Evolutionary conservation across 1,140 invertebrate genomes (phyloP).

Genomic region (Ostrea edulis): DNA sequence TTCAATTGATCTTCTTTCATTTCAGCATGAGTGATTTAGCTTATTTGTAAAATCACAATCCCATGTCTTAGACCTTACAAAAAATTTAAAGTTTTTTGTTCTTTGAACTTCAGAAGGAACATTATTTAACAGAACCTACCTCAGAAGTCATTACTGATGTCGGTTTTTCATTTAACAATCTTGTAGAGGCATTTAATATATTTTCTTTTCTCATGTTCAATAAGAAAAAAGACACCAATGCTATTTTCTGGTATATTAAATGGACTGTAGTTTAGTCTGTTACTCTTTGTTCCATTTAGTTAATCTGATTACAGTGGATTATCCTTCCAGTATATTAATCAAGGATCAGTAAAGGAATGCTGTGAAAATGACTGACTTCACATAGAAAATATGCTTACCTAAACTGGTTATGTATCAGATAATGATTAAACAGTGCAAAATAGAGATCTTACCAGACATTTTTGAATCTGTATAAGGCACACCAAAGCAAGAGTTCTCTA

Average conservation of each 20-base stretch:
- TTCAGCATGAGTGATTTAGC: neutral
- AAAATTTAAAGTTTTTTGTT: neutral
- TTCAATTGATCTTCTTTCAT: constrained; percentile 27
- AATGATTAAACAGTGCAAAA: neutral
- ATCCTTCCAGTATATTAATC: constrained; percentile 17
- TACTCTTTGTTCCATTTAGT: neutral
- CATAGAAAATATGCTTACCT: neutral
- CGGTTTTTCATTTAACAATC: neutral
- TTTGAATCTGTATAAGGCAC: neutral
- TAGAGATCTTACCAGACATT: constrained; percentile 16
- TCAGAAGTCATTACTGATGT: neutral
- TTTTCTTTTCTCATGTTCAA: neutral
- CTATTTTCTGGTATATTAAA: neutral
- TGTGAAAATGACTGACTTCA: neutral
- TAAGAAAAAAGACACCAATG: neutral
- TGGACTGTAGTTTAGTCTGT: neutral
- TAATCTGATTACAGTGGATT: constrained; percentile 14
- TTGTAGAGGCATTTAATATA: neutral
- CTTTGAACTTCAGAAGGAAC: neutral
- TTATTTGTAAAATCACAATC: neutral
- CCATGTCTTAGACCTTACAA: neutral
- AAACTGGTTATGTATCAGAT: neutral
- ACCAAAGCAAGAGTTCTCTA: neutral
- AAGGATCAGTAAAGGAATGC: constrained; percentile 31
- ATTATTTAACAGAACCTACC: constrained; percentile 1